Evolutionary conservation across 2,113 vertebrate species (phyloP), one percentile per base, ranked within the genome.

Genomic region (Gasterosteus nipponicus): DNA sequence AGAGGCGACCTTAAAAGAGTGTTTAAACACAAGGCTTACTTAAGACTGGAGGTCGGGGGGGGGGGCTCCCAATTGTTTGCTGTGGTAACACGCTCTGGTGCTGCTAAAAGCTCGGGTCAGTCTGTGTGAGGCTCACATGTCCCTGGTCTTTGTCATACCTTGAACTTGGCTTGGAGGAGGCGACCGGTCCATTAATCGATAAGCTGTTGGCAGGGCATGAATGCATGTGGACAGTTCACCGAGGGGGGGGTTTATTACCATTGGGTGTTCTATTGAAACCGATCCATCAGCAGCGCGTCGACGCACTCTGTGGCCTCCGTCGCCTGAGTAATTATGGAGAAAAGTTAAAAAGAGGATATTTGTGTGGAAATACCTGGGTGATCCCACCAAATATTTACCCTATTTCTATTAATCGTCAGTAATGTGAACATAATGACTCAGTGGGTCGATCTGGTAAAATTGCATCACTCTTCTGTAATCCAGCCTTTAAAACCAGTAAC

Each of bases 1-100:
- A 90, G 82, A 89, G 81, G 66, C 92, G 91, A 92, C 91, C 89
- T 90, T 90, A 84, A 60, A 73, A 73, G 69, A 87, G 82, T 69
- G 87, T 91, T 90, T 82, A 85, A 91, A 91, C 85, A 77, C 69
- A 69, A 75, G 88, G 44, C 86, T 89, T 84, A 70, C 85, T 73
- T 85, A 88, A 88, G 82, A 77, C 74, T 77, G 75, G 57, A 73
- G 81, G 41, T 70, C 79, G 51, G 18, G 73, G 77, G 81, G 47
- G 67, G 54, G 67, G 47, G 69, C 49, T 59, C 51, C 74, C 3
- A 51, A 84, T 89, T 89, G 89, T 91, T 89, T 91, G 85, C 85
- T 91, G 75, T 89, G 85, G 75, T 86, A 81, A 72, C 58, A 41
- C 18, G 57, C 54, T 85, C 72, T 73, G 57, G 60, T 78, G 82